phyloP scores from a whole-genome alignment of 2,888 invertebrate species.

The Rhabditoides inermis region DNA sequence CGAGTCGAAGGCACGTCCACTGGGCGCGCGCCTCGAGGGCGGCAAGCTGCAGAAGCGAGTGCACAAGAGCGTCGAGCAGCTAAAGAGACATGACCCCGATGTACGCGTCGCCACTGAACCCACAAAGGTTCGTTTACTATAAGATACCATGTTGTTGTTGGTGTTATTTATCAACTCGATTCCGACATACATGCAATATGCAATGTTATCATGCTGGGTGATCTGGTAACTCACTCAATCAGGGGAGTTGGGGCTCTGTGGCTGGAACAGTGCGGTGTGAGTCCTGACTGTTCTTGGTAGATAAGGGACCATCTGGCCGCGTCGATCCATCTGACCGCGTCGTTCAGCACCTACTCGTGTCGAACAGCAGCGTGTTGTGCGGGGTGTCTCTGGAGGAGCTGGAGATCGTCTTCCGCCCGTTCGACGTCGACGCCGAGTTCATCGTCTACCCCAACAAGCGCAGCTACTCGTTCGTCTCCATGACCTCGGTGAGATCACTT shows the following conservation, averaged over 20 bases:
- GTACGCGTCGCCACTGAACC: constrained; percentile 23
- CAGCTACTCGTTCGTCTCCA: constrained; percentile 32
- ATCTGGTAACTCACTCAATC: no score
- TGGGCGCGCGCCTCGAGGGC: constrained; percentile 18
- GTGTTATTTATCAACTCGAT: not conserved
- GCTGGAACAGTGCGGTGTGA: no score
- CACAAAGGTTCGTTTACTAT: constrained; percentile 14
- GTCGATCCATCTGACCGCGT: not conserved
- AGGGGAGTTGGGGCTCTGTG: no score
- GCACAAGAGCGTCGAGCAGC: constrained; percentile 25
- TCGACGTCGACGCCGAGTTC: constrained; percentile 20
- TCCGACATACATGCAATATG: no score
- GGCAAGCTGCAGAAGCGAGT: constrained; percentile 27
- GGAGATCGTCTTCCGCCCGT: constrained; percentile 23
- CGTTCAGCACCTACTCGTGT: constrained; percentile 31
- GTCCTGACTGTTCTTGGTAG: no score
- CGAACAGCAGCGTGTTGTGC: constrained; percentile 38
- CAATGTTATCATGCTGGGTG: not conserved
- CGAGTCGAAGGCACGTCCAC: constrained; percentile 19
- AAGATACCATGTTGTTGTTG: not conserved
- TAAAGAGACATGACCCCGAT: constrained; percentile 30
- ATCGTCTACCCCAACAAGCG: constrained; percentile 35
- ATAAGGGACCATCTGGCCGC: no score
- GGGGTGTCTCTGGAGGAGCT: constrained; percentile 36
- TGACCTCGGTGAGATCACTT: not conserved